These are phyloP conservation scores for Macaca nemestrina DNA, from an alignment of 2,113 vertebrate species.

Conservation along the genomic window DNA sequence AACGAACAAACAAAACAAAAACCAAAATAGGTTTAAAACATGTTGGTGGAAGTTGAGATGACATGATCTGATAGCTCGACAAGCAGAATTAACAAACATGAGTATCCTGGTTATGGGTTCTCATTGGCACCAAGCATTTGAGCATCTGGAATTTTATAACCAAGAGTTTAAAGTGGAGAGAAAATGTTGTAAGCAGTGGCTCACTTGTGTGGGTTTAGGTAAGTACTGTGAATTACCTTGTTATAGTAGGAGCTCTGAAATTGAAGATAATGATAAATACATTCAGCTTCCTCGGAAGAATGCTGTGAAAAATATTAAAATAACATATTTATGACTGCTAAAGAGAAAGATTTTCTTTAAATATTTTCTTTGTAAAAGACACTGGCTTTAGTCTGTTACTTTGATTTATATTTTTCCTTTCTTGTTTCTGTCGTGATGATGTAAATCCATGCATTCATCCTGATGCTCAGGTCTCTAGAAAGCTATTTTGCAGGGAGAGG, in stretches of 20 bases:
- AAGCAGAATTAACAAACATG: background rate
- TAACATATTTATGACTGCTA: background rate
- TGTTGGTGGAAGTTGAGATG: background rate
- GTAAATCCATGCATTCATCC: background rate
- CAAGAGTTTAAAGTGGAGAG: conserved; percentile 11
- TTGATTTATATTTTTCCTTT: background rate
- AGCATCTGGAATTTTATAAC: conserved; percentile 56
- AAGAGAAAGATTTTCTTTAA: conserved; percentile 1
- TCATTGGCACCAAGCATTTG: background rate
- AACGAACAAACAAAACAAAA: background rate
- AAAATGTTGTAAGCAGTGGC: background rate
- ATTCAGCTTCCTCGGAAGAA: background rate
- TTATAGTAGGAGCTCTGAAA: conserved; percentile 3
- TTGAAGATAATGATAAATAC: conserved; percentile 22
- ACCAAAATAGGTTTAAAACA: background rate
- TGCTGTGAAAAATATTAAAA: background rate
- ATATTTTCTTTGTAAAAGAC: background rate
- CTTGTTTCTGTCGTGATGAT: background rate
- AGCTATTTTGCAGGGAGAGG: background rate
- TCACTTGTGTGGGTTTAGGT: background rate
- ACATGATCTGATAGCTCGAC: background rate
- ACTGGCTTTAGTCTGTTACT: background rate
- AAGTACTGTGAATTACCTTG: conserved; percentile 34
- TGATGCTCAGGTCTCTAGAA: background rate
- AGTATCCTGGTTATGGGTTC: background rate